A percentile compares a stretch with the other conserved stretches of the same genome.
phyloP scores from a whole-genome alignment of 1,140 invertebrate species.

The Drosophila santomea region DNA sequence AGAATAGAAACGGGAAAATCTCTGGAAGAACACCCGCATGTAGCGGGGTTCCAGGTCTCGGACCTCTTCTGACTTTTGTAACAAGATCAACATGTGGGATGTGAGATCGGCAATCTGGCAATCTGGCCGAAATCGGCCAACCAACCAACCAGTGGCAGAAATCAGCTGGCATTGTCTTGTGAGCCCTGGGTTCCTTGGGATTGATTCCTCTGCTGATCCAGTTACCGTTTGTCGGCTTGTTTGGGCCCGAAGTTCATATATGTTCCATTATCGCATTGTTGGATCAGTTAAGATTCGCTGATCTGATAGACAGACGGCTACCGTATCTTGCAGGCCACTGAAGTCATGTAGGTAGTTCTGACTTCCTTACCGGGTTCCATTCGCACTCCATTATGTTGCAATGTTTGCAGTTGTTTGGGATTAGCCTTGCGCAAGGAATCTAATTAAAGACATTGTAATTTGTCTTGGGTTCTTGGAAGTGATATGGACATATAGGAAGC shows the following conservation, averaged over 20 bases:
- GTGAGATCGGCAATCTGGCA: slow-evolving; percentile 45
- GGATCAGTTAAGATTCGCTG: slow-evolving; percentile 66
- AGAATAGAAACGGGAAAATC: slow-evolving; percentile 22
- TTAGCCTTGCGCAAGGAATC: slow-evolving; percentile 22
- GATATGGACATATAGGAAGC: no score
- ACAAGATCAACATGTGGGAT: slow-evolving; percentile 74
- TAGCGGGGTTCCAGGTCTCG: slow-evolving; percentile 25
- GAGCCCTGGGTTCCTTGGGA: slow-evolving; percentile 43
- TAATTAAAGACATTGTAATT: neutral
- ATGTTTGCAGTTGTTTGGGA: slow-evolving; percentile 52
- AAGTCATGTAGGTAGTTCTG: slow-evolving; percentile 22
- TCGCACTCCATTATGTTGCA: slow-evolving; percentile 37
- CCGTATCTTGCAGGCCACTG: slow-evolving; percentile 17
- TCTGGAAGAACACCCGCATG: slow-evolving; percentile 65
- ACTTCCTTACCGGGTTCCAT: slow-evolving; percentile 13
- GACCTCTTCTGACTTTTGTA: slow-evolving; percentile 72
- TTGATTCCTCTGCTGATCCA: slow-evolving; percentile 58
- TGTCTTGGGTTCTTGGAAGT: no score
- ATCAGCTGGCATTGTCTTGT: slow-evolving; percentile 69
- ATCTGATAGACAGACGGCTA: slow-evolving; percentile 62
- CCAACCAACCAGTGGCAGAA: slow-evolving; percentile 11
- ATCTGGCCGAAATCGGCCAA: neutral
- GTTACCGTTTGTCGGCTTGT: slow-evolving; percentile 65
- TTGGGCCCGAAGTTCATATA: slow-evolving; percentile 74
- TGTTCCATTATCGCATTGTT: slow-evolving; percentile 80